Conservation (phyloP, 2,797 vertebrate genomes). For the Microcaecilia unicolor region DNA sequence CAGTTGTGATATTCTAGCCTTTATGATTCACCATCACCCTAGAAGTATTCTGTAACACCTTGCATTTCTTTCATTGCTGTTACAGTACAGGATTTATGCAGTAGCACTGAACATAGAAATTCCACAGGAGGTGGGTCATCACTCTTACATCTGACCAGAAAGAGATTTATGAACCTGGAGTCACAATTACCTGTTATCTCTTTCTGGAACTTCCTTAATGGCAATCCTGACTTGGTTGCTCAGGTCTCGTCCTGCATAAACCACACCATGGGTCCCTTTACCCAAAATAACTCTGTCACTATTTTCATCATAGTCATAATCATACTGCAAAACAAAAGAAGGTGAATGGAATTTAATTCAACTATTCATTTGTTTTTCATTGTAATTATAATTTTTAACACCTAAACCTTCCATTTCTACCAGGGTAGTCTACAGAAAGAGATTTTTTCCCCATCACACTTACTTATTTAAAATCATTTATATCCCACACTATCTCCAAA, state of each 20-base stretch:
- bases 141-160: no score
- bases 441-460: no score
- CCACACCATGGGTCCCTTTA: conserved; percentile 91
- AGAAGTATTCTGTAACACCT: no score
- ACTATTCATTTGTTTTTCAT: not conserved
- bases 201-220: conserved; percentile 96
- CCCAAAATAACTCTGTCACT: conserved; percentile 85
- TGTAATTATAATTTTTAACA: fast-evolving
- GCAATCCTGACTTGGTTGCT: conserved; percentile 97
- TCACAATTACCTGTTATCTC: conserved; percentile 82
- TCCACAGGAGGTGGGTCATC: conserved; percentile 9
- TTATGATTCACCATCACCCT: no score
- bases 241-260: conserved; percentile 91
- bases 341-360: not conserved
- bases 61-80: no score
- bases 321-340: conserved; percentile 65
- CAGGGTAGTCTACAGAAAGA: no score
- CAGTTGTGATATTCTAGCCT: no score
- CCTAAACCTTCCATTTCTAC: fast-evolving
- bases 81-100: no score
- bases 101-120: no score
- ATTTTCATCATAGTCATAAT: conserved; percentile 94
- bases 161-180: no score
- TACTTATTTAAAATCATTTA: no score
- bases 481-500: no score